Evolutionary conservation across 1,140 invertebrate genomes (phyloP), one percentile per base, ranked within the genome.

Genomic region (Caerostris extrusa): DNA sequence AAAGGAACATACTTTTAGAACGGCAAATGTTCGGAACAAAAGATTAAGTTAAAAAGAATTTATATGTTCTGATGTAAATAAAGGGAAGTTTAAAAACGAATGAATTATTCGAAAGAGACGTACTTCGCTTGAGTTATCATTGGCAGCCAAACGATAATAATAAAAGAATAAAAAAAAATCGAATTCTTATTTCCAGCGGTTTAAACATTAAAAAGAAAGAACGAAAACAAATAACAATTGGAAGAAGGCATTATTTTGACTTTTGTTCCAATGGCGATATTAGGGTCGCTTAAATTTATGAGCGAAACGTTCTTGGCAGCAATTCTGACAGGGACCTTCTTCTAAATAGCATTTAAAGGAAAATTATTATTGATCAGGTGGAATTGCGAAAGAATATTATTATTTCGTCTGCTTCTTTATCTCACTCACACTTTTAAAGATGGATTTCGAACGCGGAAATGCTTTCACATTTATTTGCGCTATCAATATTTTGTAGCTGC

Each of bases 41-140:
- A 64, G 87, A 69, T 56, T 89, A 89, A 89, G 87, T 89, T 89
- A 34, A 89, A 77, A 69, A 67, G 87, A 89, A 61, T 64, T 89
- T 69, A 64, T 89, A 64, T 69, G 87, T 71, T 17, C 61, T 55
- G 55, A 69, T 89, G 87, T 89, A 89, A 89, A 89, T 89, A 89
- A 56, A 77, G 10, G 61, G 17, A 61, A 69, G 50, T 53, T 89
- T 89, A 69, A 71, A 89, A 89, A 89, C 17, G 64, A 69, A 71
- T 69, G 64, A 89, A 89, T 89, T 67, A 89, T 89, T 67, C 50
- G 87, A 56, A 89, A 57, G 3, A 17, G 50, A 4, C 34, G 34
- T 34, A 61, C 64, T 14, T 17, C 17, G 87, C 57, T 64, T 69
- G 64, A 89, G 87, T 89, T 69, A 71, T 61, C 57, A 87, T 87